Evolutionary conservation across 1,140 invertebrate species (phyloP).

Genomic region (Penaeus japonicus): DNA sequence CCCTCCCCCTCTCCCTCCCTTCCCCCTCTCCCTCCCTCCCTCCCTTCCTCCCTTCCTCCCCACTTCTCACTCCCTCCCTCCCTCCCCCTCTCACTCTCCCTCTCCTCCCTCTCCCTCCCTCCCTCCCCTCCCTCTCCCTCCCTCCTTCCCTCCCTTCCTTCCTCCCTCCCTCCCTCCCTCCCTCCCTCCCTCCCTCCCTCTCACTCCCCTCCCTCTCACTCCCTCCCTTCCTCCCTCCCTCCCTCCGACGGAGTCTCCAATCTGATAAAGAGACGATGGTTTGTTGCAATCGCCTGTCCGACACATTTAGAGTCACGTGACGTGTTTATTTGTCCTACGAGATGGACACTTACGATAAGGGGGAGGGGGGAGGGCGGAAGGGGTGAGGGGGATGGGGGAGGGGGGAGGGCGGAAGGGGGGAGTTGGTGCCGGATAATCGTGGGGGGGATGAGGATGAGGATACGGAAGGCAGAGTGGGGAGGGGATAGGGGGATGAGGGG

Average conservation of each 20-base stretch:
- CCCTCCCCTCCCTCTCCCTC: neutral
- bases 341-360: no score
- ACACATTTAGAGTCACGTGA: no score
- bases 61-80: neutral
- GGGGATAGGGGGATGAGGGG: no score
- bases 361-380: no score
- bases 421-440: no score
- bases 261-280: neutral
- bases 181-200: neutral
- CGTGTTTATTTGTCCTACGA: no score
- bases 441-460: no score
- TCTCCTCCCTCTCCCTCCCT: neutral
- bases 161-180: neutral
- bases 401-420: no score
- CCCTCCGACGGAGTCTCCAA: neutral
- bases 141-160: neutral
- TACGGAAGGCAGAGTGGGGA: no score
- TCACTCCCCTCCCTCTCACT: neutral
- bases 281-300: no score
- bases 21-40: neutral
- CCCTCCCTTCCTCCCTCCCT: constrained; percentile 8
- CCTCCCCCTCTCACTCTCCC: no score
- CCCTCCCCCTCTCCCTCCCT: neutral
- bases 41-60: neutral
- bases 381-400: no score